Evolutionary conservation across 2,888 invertebrate species (phyloP).

Genomic region (Monopis laevigella): DNA sequence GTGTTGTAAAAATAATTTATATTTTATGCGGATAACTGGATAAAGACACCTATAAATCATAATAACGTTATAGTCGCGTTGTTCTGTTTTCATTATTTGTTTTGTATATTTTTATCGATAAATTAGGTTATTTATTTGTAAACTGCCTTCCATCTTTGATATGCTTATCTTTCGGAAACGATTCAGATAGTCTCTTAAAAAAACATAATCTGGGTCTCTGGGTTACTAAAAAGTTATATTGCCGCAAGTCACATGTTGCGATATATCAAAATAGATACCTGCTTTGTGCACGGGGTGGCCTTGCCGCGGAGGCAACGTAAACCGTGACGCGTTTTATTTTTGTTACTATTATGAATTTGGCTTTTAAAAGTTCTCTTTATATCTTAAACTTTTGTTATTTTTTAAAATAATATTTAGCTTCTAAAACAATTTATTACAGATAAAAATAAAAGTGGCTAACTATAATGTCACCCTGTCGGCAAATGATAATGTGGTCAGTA

Average conservation of each 20-base stretch:
- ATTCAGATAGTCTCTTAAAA: slow-evolving; percentile 2
- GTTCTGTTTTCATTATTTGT: not conserved
- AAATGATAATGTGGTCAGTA: slow-evolving; percentile 80
- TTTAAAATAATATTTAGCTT: too few relatives aligned
- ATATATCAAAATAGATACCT: slow-evolving; percentile 10
- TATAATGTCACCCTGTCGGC: slow-evolving; percentile 82
- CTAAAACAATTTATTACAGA: slow-evolving; percentile 60
- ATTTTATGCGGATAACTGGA: not conserved
- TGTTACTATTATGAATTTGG: too few relatives aligned
- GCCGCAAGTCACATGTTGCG: slow-evolving; percentile 10
- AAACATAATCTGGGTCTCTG: slow-evolving; percentile 1
- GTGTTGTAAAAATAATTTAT: slow-evolving; percentile 61
- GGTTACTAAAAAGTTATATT: not conserved
- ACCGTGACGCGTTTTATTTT: slow-evolving; percentile 7
- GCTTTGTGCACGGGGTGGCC: slow-evolving; percentile 7
- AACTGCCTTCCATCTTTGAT: slow-evolving; percentile 6
- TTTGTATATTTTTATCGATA: not conserved
- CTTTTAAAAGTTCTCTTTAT: too few relatives aligned
- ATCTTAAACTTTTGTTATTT: too few relatives aligned
- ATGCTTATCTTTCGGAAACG: slow-evolving; percentile 1
- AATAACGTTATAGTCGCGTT: not conserved
- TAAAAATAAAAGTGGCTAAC: slow-evolving; percentile 73
- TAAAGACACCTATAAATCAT: not conserved
- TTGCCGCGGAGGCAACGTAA: slow-evolving; percentile 7
- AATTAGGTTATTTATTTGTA: slow-evolving; percentile 6